phyloP scores from a whole-genome alignment of 2,797 vertebrate species.

The Sphaeramia orbicularis region DNA sequence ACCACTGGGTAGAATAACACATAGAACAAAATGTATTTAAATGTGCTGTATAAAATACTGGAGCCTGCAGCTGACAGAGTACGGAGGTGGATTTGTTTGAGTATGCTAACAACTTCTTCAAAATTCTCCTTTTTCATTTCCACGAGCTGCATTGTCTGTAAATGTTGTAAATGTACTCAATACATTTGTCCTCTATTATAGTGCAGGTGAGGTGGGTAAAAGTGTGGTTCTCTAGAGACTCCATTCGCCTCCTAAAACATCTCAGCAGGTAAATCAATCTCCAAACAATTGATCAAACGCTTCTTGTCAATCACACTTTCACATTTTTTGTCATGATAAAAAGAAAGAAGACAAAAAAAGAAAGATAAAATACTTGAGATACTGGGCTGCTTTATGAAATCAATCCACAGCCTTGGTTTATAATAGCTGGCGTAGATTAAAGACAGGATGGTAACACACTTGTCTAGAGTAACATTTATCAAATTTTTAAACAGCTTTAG shows the following conservation, averaged over 20 bases:
- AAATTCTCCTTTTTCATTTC: not conserved
- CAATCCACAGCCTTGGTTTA: constrained; percentile 16
- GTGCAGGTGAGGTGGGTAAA: constrained; percentile 2
- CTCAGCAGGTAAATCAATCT: constrained; percentile 18
- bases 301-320: not conserved
- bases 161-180: not conserved
- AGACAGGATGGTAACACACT: constrained; percentile 20
- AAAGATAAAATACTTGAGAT: not conserved
- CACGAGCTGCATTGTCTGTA: not conserved
- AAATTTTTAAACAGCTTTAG: constrained; percentile 50
- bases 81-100: too few relatives aligned
- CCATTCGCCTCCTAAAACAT: not conserved
- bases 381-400: constrained; percentile 11
- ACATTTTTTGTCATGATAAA: not conserved
- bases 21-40: too few relatives aligned
- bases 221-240: constrained; percentile 1
- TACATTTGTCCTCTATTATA: not conserved
- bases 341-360: too few relatives aligned
- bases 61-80: too few relatives aligned
- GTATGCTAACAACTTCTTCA: too few relatives aligned
- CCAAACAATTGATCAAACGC: constrained; percentile 17
- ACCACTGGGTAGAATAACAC: too few relatives aligned
- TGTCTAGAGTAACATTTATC: constrained; percentile 48
- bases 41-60: too few relatives aligned
- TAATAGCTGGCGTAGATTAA: constrained; percentile 39